phyloP scores from a whole-genome alignment of 2,113 vertebrate species.

The Irena cyanogastra region DNA sequence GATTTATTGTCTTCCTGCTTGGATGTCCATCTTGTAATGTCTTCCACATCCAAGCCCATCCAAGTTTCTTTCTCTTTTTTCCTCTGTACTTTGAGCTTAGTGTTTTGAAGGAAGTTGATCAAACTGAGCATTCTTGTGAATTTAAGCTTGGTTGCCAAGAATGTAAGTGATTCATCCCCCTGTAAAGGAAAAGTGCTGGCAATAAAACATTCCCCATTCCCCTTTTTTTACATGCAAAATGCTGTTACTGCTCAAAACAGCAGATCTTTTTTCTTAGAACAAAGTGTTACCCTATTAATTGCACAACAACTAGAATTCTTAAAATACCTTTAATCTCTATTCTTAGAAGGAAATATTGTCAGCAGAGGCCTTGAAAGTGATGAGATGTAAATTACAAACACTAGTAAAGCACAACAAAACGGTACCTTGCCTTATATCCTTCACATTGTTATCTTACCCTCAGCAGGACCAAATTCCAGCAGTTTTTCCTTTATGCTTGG shows the following conservation, averaged over 20 bases:
- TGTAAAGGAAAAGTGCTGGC: conserved; percentile 45
- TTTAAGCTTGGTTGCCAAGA: conserved; percentile 55
- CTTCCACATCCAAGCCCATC: background rate
- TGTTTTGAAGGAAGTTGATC: conserved; percentile 62
- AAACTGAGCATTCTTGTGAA: conserved; percentile 65
- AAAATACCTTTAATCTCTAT: conserved; percentile 40
- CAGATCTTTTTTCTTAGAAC: conserved; percentile 31
- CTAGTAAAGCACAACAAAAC: background rate
- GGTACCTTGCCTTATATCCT: background rate
- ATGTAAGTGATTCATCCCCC: conserved; percentile 62
- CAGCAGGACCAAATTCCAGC: background rate
- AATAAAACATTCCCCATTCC: conserved; percentile 21
- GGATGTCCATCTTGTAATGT: conserved; percentile 20
- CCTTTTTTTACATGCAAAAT: conserved; percentile 43
- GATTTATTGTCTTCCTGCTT: conserved; percentile 41
- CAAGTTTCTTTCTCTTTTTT: conserved; percentile 17
- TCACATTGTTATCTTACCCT: background rate
- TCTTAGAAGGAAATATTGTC: conserved; percentile 38
- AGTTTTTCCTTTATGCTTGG: background rate
- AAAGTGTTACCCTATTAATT: conserved; percentile 31
- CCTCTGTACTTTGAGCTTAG: conserved; percentile 7
- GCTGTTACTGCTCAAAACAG: conserved; percentile 38
- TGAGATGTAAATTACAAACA: background rate
- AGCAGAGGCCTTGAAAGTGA: conserved; percentile 1
- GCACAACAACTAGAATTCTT: conserved; percentile 42